Conservation (phyloP, 2,888 invertebrate species). For the Diaprepes abbreviatus region DNA sequence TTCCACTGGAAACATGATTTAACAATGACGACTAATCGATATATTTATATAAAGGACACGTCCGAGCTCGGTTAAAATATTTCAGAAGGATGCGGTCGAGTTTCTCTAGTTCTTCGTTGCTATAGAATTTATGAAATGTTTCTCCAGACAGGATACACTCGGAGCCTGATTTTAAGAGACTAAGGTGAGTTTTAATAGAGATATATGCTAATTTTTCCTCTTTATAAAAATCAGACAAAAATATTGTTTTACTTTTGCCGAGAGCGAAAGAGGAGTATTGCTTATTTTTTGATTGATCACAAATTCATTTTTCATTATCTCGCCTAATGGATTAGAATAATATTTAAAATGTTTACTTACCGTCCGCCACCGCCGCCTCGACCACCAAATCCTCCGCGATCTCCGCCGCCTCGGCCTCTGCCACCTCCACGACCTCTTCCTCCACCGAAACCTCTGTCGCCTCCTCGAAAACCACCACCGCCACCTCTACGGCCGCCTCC, state of each 20-base stretch:
- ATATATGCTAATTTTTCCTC: constrained; percentile 52
- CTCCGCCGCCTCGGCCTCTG: constrained; percentile 52
- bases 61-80: too few species aligned
- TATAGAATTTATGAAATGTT: constrained; percentile 38
- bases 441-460: constrained; percentile 61
- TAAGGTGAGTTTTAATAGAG: constrained; percentile 60
- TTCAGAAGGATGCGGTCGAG: too few species aligned
- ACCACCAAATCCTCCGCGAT: constrained; percentile 62
- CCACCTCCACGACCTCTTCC: constrained; percentile 60
- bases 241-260: constrained; percentile 51
- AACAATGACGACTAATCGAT: too few species aligned
- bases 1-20: too few species aligned
- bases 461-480: constrained; percentile 61
- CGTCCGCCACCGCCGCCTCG: constrained; percentile 62
- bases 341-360: too few species aligned
- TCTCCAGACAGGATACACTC: constrained; percentile 65
- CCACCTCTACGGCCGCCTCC: constrained; percentile 60
- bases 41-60: too few species aligned
- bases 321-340: too few species aligned
- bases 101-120: too few species aligned
- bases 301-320: too few species aligned
- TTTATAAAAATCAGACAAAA: constrained; percentile 56
- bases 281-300: too few species aligned
- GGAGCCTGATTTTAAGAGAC: constrained; percentile 77
- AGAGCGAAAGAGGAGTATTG: constrained; percentile 57